phyloP scores from a whole-genome alignment of 2,113 vertebrate genomes.

The Oryzias melastigma region DNA sequence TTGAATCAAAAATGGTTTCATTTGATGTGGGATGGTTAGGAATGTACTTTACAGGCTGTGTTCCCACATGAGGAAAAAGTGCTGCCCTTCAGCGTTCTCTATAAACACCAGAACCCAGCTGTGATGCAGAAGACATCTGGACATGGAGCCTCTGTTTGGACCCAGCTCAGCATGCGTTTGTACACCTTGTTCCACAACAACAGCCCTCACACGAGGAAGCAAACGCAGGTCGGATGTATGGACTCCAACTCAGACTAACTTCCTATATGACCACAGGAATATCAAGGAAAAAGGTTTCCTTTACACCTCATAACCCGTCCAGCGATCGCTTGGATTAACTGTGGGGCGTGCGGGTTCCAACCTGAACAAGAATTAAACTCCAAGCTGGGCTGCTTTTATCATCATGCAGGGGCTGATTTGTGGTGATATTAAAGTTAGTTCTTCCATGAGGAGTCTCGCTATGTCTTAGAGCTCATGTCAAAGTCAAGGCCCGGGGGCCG shows the following conservation, averaged over 20 bases:
- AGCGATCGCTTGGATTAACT: background rate
- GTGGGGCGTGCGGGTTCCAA: constrained; percentile 1
- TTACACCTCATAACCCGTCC: background rate
- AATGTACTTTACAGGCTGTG: background rate
- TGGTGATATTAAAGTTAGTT: constrained; percentile 52
- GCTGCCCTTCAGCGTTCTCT: constrained; percentile 19
- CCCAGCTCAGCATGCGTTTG: constrained; percentile 42
- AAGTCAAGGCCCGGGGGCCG: too few species aligned
- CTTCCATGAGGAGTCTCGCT: constrained; percentile 33
- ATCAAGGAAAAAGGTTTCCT: constrained; percentile 26
- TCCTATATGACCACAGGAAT: background rate
- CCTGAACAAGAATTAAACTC: constrained; percentile 8
- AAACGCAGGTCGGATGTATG: background rate
- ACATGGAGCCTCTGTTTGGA: constrained; percentile 24
- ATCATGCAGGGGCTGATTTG: constrained; percentile 51
- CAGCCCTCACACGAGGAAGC: constrained; percentile 15
- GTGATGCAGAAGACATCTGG: constrained; percentile 72
- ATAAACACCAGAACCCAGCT: constrained; percentile 15
- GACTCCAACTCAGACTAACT: constrained; percentile 1
- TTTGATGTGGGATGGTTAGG: too few species aligned
- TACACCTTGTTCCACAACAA: constrained; percentile 54
- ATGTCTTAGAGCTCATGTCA: constrained; percentile 4
- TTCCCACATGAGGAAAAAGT: constrained; percentile 28
- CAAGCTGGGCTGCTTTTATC: constrained; percentile 21
- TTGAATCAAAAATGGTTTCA: too few species aligned